Evolutionary conservation across 2,888 invertebrate species (phyloP).

Genomic region (Sphecodes monilicornis): DNA sequence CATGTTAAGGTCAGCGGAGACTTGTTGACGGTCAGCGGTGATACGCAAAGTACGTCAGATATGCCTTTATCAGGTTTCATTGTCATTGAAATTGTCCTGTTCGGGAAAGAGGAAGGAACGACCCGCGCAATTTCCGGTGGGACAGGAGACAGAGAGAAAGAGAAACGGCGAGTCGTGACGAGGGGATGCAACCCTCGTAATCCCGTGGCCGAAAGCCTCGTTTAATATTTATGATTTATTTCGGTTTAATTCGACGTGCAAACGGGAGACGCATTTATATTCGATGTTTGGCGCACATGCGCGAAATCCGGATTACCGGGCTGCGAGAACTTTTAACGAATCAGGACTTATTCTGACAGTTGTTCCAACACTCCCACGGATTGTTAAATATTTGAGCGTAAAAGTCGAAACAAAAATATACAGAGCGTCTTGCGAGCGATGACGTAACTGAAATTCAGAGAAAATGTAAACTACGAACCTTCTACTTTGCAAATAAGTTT

Average conservation of each 20-base stretch:
- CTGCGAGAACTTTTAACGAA: constrained; percentile 12
- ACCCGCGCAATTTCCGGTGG: constrained; percentile 80
- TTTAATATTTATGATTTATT: constrained; percentile 85
- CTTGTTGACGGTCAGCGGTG: constrained; percentile 54
- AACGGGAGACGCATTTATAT: constrained; percentile 79
- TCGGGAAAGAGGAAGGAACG: constrained; percentile 68
- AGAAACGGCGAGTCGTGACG: constrained; percentile 33
- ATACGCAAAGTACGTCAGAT: constrained; percentile 51
- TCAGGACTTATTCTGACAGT: not conserved
- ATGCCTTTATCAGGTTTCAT: constrained; percentile 68
- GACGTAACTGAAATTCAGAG: not conserved
- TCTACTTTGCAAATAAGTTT: not conserved
- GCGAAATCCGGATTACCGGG: constrained; percentile 30
- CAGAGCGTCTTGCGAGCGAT: not conserved
- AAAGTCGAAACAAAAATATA: not conserved
- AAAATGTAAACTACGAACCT: not conserved
- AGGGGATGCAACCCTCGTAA: constrained; percentile 78
- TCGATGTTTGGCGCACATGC: constrained; percentile 51
- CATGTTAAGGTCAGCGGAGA: constrained; percentile 38
- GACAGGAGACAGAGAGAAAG: constrained; percentile 45
- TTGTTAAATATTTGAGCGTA: constrained; percentile 6
- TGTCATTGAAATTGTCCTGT: constrained; percentile 81
- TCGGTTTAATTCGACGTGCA: constrained; percentile 83
- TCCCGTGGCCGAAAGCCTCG: constrained; percentile 82
- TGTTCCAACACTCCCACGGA: not conserved